A percentile compares a stretch with the other conserved stretches of the same genome.
These are phyloP conservation scores for Orbicella faveolata DNA, from an alignment of 64 coral and sea anemone genomes.

Conservation along the genomic window DNA sequence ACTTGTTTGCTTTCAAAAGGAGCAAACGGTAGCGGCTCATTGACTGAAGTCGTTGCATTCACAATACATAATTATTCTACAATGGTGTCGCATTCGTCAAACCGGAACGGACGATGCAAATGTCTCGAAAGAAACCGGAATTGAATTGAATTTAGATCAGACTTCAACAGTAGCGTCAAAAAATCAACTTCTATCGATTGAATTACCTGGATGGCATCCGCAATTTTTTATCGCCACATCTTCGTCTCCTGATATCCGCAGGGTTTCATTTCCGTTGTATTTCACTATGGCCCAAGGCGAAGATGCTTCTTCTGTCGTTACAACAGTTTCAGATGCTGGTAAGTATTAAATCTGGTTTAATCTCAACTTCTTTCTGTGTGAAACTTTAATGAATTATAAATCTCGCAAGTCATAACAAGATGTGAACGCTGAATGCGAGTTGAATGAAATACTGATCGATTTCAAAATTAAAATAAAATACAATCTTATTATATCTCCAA, in stretches of 20 bases:
- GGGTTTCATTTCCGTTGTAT: neutral
- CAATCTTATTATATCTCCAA: neutral
- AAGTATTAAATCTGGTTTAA: neutral
- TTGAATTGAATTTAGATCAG: neutral
- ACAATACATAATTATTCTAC: neutral
- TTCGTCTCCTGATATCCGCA: conserved; percentile 4
- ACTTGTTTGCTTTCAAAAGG: conserved; percentile 1
- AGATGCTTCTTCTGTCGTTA: neutral
- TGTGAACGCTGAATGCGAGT: neutral
- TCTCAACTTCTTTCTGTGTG: neutral
- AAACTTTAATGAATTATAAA: conserved; percentile 2
- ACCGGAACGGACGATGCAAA: neutral
- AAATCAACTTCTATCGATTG: neutral
- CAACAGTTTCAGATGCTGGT: conserved; percentile 4
- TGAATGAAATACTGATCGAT: neutral
- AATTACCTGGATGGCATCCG: neutral
- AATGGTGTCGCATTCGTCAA: neutral
- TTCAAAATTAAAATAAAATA: neutral
- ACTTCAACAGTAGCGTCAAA: neutral
- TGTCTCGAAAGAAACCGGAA: neutral
- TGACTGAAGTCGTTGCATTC: neutral
- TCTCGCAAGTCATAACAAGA: neutral
- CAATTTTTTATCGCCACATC: neutral
- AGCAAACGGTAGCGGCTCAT: neutral
- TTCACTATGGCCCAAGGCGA: conserved; percentile 10